Percentiles rank a stretch among this genome's conserved stretches.
Evolutionary conservation across 2,888 invertebrate genomes (phyloP).

Genomic region (Lobophora halterata): DNA sequence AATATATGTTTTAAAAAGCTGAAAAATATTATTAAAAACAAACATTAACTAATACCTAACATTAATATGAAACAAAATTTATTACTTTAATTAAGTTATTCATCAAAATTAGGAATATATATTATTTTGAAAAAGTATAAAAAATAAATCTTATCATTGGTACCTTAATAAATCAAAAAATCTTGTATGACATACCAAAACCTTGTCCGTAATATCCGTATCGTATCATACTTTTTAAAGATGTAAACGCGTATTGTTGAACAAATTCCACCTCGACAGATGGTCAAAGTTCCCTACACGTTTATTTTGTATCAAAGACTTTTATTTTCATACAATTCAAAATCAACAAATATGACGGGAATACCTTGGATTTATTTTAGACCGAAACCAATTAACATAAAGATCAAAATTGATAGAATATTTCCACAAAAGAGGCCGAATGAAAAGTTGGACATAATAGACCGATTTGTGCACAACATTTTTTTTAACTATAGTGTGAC

Average conservation of each 20-base stretch:
- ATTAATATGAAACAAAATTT: too few species aligned
- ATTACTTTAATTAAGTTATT: too few species aligned
- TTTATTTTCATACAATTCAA: slow-evolving; percentile 41
- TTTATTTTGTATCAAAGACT: slow-evolving; percentile 48
- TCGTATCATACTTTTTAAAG: slow-evolving; percentile 19
- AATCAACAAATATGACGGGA: slow-evolving; percentile 27
- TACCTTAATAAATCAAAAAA: too few species aligned
- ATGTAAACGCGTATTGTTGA: slow-evolving; percentile 52
- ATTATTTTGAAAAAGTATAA: too few species aligned
- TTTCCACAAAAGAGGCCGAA: slow-evolving; percentile 25
- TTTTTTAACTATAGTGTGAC: slow-evolving; percentile 13
- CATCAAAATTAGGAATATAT: too few species aligned
- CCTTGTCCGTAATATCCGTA: too few species aligned
- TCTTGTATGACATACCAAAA: too few species aligned
- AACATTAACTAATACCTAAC: too few species aligned
- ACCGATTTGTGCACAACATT: slow-evolving; percentile 34
- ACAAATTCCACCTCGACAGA: slow-evolving; percentile 54
- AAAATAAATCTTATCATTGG: too few species aligned
- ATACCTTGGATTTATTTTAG: slow-evolving; percentile 4
- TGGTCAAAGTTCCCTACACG: slow-evolving; percentile 53
- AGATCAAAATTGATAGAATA: slow-evolving; percentile 9
- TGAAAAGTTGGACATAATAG: slow-evolving; percentile 31
- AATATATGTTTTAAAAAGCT: too few species aligned
- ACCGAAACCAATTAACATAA: slow-evolving; percentile 25
- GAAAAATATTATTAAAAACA: too few species aligned